Conservation (phyloP, 2,113 vertebrate genomes). For the Ardeotis arabs region DNA sequence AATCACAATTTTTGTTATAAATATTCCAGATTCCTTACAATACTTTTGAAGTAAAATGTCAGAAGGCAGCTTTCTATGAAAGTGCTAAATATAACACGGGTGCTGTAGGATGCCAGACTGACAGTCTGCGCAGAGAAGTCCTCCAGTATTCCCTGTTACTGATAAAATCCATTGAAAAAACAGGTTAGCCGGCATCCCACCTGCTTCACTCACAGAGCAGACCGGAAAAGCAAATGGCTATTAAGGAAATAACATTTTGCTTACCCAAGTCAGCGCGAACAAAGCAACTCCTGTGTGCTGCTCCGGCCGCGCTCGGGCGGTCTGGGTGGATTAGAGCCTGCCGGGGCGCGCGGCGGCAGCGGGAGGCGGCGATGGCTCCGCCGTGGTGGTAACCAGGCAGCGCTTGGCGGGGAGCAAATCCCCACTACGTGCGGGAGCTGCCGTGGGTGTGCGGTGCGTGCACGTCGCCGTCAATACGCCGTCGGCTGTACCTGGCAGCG, state of each 20-base stretch:
- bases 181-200: not conserved
- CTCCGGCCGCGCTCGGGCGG: constrained; percentile 57
- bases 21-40: not conserved
- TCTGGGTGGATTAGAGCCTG: constrained; percentile 70
- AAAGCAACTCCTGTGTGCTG: constrained; percentile 40
- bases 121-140: not conserved
- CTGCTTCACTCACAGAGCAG: not conserved
- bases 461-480: not conserved
- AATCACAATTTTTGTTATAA: not conserved
- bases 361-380: constrained; percentile 70
- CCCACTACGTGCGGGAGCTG: not conserved
- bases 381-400: constrained; percentile 70
- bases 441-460: constrained; percentile 34
- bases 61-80: not conserved
- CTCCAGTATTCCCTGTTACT: not conserved
- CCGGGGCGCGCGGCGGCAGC: constrained; percentile 14
- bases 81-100: not conserved
- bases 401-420: constrained; percentile 44
- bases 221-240: not conserved
- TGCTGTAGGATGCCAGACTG: not conserved
- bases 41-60: not conserved
- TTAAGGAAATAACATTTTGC: constrained; percentile 2
- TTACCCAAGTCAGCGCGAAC: constrained; percentile 68
- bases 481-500: not conserved
- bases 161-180: not conserved